Percentiles rank a stretch among this genome's conserved stretches.
Conservation (phyloP, 2,113 vertebrate species). For the Narcine bancroftii region DNA sequence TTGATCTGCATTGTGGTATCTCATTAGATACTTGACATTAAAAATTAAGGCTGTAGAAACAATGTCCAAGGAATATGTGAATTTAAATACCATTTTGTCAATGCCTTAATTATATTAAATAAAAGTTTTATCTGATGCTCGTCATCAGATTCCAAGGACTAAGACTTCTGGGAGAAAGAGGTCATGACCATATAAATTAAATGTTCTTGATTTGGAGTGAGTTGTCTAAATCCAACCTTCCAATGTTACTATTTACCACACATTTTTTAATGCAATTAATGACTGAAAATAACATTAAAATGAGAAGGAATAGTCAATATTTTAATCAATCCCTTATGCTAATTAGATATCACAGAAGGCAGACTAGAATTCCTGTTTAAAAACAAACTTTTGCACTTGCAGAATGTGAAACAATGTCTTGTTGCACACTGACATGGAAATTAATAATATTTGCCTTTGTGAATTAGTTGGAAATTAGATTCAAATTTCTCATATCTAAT, state of each 20-base stretch:
- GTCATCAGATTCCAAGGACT: background rate
- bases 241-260: background rate
- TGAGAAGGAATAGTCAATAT: background rate
- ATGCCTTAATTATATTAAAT: background rate
- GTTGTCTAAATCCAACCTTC: too few species aligned
- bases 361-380: background rate
- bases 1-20: background rate
- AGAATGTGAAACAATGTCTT: background rate
- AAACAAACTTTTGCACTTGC: background rate
- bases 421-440: background rate
- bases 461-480: background rate
- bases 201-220: background rate
- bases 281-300: background rate
- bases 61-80: background rate
- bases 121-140: background rate
- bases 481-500: background rate
- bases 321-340: background rate
- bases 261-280: too few species aligned
- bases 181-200: background rate
- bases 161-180: background rate
- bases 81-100: background rate
- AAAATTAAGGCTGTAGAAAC: background rate
- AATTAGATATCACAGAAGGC: background rate
- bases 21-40: background rate
- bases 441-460: background rate